These are phyloP conservation scores for Limnephilus lunatus DNA, from an alignment of 2,888 invertebrate species.

Conservation along the genomic window DNA sequence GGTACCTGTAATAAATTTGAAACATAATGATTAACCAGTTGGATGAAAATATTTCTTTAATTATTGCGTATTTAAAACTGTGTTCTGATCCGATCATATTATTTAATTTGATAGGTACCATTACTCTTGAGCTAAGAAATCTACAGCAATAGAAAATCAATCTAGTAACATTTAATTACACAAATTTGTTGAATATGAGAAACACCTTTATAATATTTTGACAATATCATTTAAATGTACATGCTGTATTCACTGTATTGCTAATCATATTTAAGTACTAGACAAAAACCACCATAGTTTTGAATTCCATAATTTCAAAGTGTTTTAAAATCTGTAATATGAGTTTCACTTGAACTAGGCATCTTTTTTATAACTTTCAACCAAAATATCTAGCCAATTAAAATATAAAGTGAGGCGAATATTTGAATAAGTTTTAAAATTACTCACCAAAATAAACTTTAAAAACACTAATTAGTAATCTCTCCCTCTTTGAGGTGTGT, in stretches of 20 bases:
- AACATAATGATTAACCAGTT: background rate
- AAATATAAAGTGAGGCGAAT: background rate
- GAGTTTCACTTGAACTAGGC: background rate
- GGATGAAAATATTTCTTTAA: background rate
- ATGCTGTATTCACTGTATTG: background rate
- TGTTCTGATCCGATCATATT: background rate
- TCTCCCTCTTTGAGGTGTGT: too few relatives aligned
- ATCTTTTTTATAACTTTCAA: background rate
- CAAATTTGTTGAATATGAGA: background rate
- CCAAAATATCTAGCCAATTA: background rate
- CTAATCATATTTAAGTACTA: background rate
- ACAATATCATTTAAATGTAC: background rate
- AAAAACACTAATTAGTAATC: background rate
- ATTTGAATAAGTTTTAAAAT: background rate
- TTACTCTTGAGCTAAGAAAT: background rate
- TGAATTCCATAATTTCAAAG: background rate
- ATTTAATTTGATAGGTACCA: background rate
- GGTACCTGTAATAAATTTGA: background rate
- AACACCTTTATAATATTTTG: background rate
- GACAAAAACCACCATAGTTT: background rate
- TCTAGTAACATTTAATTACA: background rate
- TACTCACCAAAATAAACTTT: background rate
- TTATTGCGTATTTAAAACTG: background rate
- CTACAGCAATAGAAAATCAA: background rate
- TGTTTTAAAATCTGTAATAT: too few relatives aligned